Percentiles rank a stretch among this genome's conserved stretches.
These are phyloP conservation scores for Cecidostiba fungosa DNA, from an alignment of 2,888 invertebrate genomes.

Conservation along the genomic window DNA sequence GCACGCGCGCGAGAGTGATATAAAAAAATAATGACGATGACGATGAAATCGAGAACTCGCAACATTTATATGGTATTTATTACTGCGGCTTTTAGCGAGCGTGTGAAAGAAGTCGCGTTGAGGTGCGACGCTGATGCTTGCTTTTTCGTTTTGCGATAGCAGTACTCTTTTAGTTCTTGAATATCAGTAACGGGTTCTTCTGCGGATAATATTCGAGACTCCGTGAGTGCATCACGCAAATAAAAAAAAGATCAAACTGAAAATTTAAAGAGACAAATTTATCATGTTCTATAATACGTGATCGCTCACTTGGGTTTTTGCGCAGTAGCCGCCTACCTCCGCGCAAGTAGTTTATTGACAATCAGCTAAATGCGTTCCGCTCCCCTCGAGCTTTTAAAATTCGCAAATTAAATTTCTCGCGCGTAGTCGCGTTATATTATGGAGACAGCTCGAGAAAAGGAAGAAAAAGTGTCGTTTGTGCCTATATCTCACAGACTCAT, in stretches of 20 bases:
- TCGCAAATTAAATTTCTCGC: constrained; percentile 35
- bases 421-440: constrained; percentile 14
- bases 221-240: neutral
- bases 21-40: neutral
- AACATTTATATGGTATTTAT: no score
- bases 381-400: neutral
- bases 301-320: neutral
- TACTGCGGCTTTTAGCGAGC: constrained; percentile 37
- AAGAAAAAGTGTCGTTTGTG: neutral
- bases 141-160: constrained; percentile 13
- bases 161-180: neutral
- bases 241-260: neutral
- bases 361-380: neutral
- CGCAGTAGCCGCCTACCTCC: neutral
- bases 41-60: constrained; percentile 1
- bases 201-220: neutral
- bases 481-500: neutral
- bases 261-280: neutral
- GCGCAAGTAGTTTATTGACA: neutral
- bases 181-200: constrained; percentile 34
- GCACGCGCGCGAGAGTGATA: neutral
- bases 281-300: neutral
- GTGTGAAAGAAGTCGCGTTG: neutral
- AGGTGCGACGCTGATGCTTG: constrained; percentile 30
- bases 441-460: neutral